Evolutionary conservation across 2,113 vertebrate genomes (phyloP).

Genomic region (Carassius auratus): DNA sequence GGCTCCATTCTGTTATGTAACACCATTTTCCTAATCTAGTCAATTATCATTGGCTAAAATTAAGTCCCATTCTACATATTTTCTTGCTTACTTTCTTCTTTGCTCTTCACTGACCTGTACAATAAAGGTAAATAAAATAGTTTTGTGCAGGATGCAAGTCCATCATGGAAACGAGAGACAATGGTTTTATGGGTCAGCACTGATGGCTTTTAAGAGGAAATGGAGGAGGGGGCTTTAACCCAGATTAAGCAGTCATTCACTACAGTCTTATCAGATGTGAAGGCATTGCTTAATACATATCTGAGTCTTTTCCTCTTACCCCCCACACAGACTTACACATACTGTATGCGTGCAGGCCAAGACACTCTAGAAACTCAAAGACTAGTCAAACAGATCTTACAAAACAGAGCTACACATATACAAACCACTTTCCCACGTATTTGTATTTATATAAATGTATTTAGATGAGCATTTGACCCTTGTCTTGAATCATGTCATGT

Average conservation of each 20-base stretch:
- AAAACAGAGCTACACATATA: neutral
- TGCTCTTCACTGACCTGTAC: no score
- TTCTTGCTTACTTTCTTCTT: no score
- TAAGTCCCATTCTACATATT: no score
- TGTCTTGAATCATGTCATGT: neutral
- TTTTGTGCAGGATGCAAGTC: neutral
- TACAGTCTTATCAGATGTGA: conserved; percentile 32
- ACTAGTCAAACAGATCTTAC: neutral
- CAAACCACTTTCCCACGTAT: neutral
- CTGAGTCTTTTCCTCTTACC: conserved; percentile 49
- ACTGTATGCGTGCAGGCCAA: neutral
- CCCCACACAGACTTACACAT: neutral
- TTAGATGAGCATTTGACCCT: conserved; percentile 19
- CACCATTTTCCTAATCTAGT: neutral
- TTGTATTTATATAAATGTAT: conserved; percentile 9
- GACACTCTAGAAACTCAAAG: neutral
- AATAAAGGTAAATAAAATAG: no score
- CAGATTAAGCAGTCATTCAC: conserved; percentile 32
- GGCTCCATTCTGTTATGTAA: neutral
- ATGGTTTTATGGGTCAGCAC: neutral
- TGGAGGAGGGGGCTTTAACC: conserved; percentile 15
- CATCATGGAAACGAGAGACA: conserved; percentile 10
- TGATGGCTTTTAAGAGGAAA: conserved; percentile 9
- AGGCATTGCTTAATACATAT: conserved; percentile 7
- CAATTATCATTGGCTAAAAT: neutral